Conservation (phyloP, 2,113 vertebrate species). For the cat (Felis catus) region F.catus_Fca126_mat1.0 CM031420.1:136356501-136357000, state of each 20-base stretch:
- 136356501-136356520: not conserved
- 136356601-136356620: not conserved
- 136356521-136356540: not conserved
- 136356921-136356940: not conserved
- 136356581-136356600: not conserved
- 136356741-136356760: not conserved
- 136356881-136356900: not conserved
- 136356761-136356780: not conserved
- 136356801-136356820: not conserved
- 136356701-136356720: not conserved
- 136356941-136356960: not conserved
- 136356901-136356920: not conserved
- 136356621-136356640: not conserved
- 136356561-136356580: not conserved
- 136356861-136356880: not conserved
- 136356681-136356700: not conserved
- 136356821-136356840: not conserved
- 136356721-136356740: not conserved
- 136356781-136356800: not conserved
- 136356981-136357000: not conserved
- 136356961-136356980: slow-evolving; percentile 11
- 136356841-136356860: not conserved
- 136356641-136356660: not conserved
- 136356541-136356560: not conserved
- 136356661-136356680: not conserved